Evolutionary conservation across 1,140 invertebrate species (phyloP).

Genomic region (Drosophila hydei): DNA sequence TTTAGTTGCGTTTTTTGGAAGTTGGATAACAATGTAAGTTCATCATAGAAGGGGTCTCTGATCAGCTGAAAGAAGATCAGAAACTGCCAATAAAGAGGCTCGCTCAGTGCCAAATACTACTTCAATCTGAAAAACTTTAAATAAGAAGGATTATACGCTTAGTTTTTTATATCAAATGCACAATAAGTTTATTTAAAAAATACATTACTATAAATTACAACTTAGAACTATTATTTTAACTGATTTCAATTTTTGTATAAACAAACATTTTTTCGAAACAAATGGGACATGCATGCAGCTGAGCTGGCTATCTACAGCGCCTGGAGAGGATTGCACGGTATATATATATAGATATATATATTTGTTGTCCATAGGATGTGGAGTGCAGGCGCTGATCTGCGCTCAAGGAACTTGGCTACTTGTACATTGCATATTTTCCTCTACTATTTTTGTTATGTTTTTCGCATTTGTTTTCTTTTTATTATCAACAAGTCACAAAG

Average conservation of each 20-base stretch:
- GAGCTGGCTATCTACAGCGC: slow-evolving; percentile 1
- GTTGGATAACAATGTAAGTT: too few species aligned
- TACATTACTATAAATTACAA: slow-evolving; percentile 81
- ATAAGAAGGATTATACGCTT: neutral
- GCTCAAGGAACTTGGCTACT: slow-evolving; percentile 22
- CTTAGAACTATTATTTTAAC: slow-evolving; percentile 70
- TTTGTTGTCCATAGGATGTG: slow-evolving; percentile 7
- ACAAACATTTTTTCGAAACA: slow-evolving; percentile 57
- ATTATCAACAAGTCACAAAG: slow-evolving; percentile 69
- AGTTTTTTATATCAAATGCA: slow-evolving; percentile 68
- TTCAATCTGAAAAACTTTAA: too few species aligned
- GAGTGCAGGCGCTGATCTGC: slow-evolving; percentile 3
- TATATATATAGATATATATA: neutral
- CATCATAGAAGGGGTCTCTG: too few species aligned
- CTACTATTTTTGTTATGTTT: slow-evolving; percentile 13
- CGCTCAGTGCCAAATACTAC: too few species aligned
- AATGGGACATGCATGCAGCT: slow-evolving; percentile 9
- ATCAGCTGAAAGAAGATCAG: too few species aligned
- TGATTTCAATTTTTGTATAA: slow-evolving; percentile 48
- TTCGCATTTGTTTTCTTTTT: slow-evolving; percentile 25
- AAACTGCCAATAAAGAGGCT: too few species aligned
- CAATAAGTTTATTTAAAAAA: slow-evolving; percentile 80
- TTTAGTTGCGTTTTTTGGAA: too few species aligned
- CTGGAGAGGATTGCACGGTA: neutral
- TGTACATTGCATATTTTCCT: slow-evolving; percentile 17